Evolutionary conservation across 2,888 invertebrate genomes (phyloP).

Genomic region (Chloromyia formosa): DNA sequence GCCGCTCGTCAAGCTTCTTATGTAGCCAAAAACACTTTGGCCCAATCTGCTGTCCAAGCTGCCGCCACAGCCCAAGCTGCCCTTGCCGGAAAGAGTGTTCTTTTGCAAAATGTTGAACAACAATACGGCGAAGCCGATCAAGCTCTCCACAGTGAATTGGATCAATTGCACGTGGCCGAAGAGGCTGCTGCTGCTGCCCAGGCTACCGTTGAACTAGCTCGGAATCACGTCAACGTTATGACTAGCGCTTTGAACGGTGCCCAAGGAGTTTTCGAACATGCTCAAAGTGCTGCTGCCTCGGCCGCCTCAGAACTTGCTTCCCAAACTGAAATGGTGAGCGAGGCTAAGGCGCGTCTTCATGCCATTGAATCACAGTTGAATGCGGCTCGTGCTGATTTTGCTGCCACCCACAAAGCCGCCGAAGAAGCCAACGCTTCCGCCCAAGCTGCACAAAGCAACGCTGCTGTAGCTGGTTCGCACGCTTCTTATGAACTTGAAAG

Average conservation of each 20-base stretch:
- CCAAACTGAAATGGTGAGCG: conserved; percentile 79
- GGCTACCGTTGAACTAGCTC: conserved; percentile 74
- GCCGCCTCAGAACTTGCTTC: conserved; percentile 76
- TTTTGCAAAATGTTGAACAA: conserved; percentile 75
- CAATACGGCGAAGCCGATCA: conserved; percentile 77
- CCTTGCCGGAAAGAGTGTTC: conserved; percentile 73
- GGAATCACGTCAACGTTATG: conserved; percentile 72
- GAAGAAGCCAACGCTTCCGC: conserved; percentile 72
- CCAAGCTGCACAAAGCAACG: conserved; percentile 75
- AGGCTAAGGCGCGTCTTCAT: conserved; percentile 72
- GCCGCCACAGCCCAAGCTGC: conserved; percentile 75
- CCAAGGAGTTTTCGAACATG: conserved; percentile 70
- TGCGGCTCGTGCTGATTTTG: conserved; percentile 74
- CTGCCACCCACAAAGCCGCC: conserved; percentile 75
- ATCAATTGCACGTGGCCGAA: conserved; percentile 76
- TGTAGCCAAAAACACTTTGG: conserved; percentile 79
- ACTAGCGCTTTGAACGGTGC: conserved; percentile 77
- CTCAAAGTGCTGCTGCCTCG: conserved; percentile 74
- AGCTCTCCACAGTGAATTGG: conserved; percentile 73
- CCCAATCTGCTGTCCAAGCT: conserved; percentile 79
- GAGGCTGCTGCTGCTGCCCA: conserved; percentile 73
- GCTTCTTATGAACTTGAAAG: conserved; percentile 65
- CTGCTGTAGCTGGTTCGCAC: conserved; percentile 74
- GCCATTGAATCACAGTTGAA: conserved; percentile 72
- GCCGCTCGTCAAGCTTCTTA: conserved; percentile 83